Evolutionary conservation across 1,140 invertebrate genomes (phyloP), one percentile per base, ranked within the genome.

Genomic region (Portunus trituberculatus): DNA sequence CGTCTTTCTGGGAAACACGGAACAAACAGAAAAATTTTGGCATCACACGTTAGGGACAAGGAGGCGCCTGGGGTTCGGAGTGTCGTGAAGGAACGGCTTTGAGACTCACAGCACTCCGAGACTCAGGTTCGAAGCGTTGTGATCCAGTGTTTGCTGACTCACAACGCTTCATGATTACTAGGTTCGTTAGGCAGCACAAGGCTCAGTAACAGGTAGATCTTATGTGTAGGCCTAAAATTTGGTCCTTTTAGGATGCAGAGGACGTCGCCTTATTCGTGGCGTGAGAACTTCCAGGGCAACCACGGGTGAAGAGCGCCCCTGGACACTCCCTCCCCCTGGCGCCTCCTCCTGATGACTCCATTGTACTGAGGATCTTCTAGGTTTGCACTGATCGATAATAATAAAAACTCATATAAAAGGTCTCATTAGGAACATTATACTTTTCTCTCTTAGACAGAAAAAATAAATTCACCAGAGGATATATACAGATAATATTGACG

Each of bases 371-470:
- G 94, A 88, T 92, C 31, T 29, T 87, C 87, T 92, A 39, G 67
- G 92, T 95, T 95, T 95, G 94, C 92, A 95, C 94, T 92, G 67
- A 92, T 94, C n/a, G 28, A 93, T 52, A 48, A 20, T 12, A 20
- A 95, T 84, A 91, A 91, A 87, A 92, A 39, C 39, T 39, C 52
- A 82, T 46, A 91, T 83, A 94, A 94, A 91, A 48, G 59, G 39
- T 94, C 67, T 67, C 88, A 94, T 91, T 94, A 94, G 93, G 93
- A 94, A 94, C 93, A 94, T 94, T 90, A 83, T 94, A 45, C 28
- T 94, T 89, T 90, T 91, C 83, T 76, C 46, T 90, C 67, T 94
- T 46, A 52, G 32, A 94, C n/a, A 31, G 14, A 84, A 16, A 94
- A 91, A 59, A 90, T 83, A 82, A 82, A 90, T 94, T 90, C 88